Evolutionary conservation across 1,140 invertebrate genomes (phyloP), one percentile per base, ranked within the genome.

Genomic region (Dendroctonus ponderosae): DNA sequence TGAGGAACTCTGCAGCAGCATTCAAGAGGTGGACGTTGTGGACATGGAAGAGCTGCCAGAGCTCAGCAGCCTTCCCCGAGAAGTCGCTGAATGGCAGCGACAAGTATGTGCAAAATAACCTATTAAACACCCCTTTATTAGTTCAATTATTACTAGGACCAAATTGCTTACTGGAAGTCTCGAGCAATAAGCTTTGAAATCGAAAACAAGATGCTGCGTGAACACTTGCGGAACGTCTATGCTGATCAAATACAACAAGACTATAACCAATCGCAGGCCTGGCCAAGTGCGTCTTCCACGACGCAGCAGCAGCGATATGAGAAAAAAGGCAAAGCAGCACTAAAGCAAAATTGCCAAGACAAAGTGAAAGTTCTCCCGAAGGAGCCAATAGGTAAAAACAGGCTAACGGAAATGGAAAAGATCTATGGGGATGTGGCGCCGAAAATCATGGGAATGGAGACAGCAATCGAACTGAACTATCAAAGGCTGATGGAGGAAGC

Each of bases 361-460:
- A 38, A 7, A 9, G 48, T 48, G 5, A 60, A 56, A 44, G 43
- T 66, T 8, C 15, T 56, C 15, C 50, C 60, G 5, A 72, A 69
- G 54, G 44, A 60, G 38, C 71, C 71, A 9, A 58, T 62, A 41
- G 58, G 61, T 6, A 71, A 72, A 60, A 68, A 71, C 15, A 51
- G 71, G 40, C 12, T 60, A 26, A 65, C 71, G 41, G 69, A 71
- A 61, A 72, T 73, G 72, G 68, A 64, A 14, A 64, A 82, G 52
- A 73, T 89, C 3, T 89, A 89, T 75, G 87, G 87, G 3, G 76
- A 81, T 26, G 80, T 79, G 11, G 84, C 86, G 72, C 79, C 86
- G n/a, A 86, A 82, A 75, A 88, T 92, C 73, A 82, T 87, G 69
- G 87, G 86, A 3, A 86, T 91, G 83, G 90, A 92, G 81, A 89